Conservation (phyloP, 2,797 vertebrate genomes). For the Sebastes umbrosus region DNA sequence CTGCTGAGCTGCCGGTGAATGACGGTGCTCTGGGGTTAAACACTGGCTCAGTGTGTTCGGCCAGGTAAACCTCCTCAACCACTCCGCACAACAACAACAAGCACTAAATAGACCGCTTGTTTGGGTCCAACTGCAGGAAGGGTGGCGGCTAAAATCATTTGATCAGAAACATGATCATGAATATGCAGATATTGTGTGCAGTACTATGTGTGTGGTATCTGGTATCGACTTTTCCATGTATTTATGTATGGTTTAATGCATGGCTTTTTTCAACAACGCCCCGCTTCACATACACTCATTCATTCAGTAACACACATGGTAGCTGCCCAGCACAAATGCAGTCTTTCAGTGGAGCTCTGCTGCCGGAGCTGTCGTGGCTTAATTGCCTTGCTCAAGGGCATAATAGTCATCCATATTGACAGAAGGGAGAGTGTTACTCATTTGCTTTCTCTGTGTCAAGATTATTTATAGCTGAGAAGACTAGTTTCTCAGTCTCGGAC, state of each 20-base stretch:
- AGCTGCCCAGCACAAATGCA: conserved; percentile 4
- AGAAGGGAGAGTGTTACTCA: conserved; percentile 30
- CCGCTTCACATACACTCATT: conserved; percentile 7
- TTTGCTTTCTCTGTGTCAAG: conserved; percentile 22
- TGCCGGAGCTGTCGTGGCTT: not conserved
- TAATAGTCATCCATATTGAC: conserved; percentile 25
- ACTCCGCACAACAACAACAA: conserved; percentile 62
- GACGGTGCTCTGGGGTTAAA: conserved; percentile 46
- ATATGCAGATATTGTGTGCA: conserved; percentile 52
- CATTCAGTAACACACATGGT: conserved; percentile 30
- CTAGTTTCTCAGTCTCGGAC: conserved; percentile 1
- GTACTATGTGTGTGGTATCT: not conserved
- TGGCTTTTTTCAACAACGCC: conserved; percentile 7
- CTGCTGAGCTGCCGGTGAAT: conserved; percentile 41
- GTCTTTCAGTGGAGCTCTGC: conserved; percentile 17
- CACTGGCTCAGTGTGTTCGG: conserved; percentile 69
- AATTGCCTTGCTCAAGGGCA: conserved; percentile 44
- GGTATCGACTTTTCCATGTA: conserved; percentile 4
- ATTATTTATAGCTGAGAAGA: conserved; percentile 36
- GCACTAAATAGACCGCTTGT: conserved; percentile 68
- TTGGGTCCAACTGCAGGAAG: conserved; percentile 52
- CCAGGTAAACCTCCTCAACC: conserved; percentile 59
- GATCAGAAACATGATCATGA: conserved; percentile 56
- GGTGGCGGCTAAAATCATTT: conserved; percentile 34
- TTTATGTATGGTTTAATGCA: conserved; percentile 12